phyloP scores from a whole-genome alignment of 2,113 vertebrate species.

The Alexandromys fortis region DNA sequence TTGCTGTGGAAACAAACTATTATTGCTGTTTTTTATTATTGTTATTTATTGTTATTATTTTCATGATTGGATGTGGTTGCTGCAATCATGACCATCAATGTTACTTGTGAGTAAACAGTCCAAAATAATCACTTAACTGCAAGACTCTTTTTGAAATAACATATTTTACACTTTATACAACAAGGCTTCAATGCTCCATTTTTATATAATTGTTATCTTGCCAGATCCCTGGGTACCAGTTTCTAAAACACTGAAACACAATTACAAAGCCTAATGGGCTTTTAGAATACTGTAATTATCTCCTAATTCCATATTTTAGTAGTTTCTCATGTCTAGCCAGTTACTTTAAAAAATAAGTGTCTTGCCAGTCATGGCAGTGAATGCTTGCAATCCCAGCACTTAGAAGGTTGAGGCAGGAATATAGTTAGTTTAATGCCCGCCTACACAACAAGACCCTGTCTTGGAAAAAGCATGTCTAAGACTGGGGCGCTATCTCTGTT shows the following conservation, averaged over 20 bases:
- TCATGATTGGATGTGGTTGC: not conserved
- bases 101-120: not conserved
- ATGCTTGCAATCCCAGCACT: not conserved
- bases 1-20: not conserved
- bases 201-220: slow-evolving; percentile 37
- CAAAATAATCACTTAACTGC: not conserved
- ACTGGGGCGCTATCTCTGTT: too few relatives aligned
- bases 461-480: not conserved
- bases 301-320: slow-evolving; percentile 14
- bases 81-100: not conserved
- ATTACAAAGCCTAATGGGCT: not conserved
- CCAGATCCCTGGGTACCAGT: not conserved
- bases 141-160: not conserved
- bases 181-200: not conserved
- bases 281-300: slow-evolving; percentile 51
- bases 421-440: not conserved
- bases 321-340: not conserved
- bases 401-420: not conserved
- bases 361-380: not conserved
- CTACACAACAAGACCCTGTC: not conserved
- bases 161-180: not conserved
- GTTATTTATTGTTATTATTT: not conserved
- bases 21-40: not conserved
- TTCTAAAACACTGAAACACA: slow-evolving; percentile 1
- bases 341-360: slow-evolving; percentile 29